A percentile compares a stretch with the other conserved stretches of the same genome.
phyloP scores from a whole-genome alignment of 2,888 invertebrate genomes.

The Rotaria sp. region DNA sequence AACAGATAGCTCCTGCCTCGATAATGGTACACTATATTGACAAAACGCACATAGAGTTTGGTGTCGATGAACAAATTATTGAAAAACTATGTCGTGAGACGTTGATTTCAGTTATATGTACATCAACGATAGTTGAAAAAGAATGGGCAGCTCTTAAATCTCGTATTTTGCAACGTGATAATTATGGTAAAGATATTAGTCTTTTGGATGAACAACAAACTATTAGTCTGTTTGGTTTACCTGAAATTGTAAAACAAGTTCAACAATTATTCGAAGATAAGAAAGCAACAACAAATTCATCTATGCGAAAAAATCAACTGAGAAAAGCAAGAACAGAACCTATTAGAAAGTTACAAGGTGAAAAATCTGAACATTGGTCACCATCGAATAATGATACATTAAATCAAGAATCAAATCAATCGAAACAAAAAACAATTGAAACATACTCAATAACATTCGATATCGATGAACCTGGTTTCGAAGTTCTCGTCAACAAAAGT shows the following conservation, averaged over 20 bases:
- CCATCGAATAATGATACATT: too few relatives aligned
- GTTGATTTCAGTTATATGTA: background rate
- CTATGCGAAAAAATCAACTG: background rate
- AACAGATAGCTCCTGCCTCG: background rate
- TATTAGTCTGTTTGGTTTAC: background rate
- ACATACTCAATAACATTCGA: background rate
- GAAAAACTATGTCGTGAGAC: background rate
- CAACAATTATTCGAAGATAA: background rate
- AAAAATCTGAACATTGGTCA: too few relatives aligned
- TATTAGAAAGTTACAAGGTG: too few relatives aligned
- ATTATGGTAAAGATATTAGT: background rate
- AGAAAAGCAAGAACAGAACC: background rate
- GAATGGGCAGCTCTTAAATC: background rate
- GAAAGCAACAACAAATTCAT: background rate
- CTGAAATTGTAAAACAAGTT: background rate
- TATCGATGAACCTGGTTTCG: background rate
- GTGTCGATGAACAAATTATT: background rate
- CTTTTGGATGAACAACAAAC: background rate
- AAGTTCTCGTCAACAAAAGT: background rate
- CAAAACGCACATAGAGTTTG: background rate
- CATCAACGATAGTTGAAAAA: background rate
- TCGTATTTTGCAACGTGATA: background rate
- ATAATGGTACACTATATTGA: background rate
- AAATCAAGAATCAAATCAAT: background rate
- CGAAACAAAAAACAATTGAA: background rate